phyloP scores from a whole-genome alignment of 2,113 vertebrate species.

The Corythornis cristatus region DNA sequence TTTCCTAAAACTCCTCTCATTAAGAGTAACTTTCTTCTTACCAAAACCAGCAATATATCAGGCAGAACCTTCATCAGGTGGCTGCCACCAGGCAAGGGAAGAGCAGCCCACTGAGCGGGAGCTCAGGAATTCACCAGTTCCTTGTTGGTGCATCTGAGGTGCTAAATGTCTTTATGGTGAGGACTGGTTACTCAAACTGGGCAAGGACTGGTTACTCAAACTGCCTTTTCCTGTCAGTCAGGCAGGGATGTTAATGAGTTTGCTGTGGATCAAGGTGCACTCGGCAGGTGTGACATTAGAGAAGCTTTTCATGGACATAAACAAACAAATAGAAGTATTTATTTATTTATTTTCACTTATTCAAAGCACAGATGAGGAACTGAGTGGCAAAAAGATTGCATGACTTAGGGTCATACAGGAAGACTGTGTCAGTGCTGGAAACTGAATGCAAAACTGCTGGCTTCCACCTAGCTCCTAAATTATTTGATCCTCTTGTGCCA shows the following conservation, averaged over 20 bases:
- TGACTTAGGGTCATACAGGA: constrained; percentile 33
- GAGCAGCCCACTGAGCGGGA: not conserved
- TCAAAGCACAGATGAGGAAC: constrained; percentile 28
- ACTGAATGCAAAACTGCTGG: constrained; percentile 1
- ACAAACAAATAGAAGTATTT: not conserved
- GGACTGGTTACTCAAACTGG: not conserved
- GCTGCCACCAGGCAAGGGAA: not conserved
- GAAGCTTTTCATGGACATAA: not conserved
- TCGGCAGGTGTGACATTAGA: not conserved
- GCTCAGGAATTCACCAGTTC: not conserved
- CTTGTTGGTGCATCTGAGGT: not conserved
- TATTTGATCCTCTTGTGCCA: constrained; percentile 5
- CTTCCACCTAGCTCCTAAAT: not conserved
- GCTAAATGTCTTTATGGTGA: not conserved
- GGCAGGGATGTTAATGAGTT: not conserved
- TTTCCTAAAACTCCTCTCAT: constrained; percentile 62
- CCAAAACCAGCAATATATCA: not conserved
- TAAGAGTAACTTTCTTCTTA: constrained; percentile 46
- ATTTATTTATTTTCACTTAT: not conserved
- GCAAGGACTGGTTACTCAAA: not conserved
- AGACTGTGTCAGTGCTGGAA: constrained; percentile 9
- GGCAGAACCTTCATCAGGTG: not conserved
- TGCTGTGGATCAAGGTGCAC: not conserved
- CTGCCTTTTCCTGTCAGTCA: not conserved
- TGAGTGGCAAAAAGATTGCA: not conserved